Percentiles rank a stretch among this genome's conserved stretches.
Conservation (phyloP, 2,113 vertebrate species). For the Dasyornis broadbenti region DNA sequence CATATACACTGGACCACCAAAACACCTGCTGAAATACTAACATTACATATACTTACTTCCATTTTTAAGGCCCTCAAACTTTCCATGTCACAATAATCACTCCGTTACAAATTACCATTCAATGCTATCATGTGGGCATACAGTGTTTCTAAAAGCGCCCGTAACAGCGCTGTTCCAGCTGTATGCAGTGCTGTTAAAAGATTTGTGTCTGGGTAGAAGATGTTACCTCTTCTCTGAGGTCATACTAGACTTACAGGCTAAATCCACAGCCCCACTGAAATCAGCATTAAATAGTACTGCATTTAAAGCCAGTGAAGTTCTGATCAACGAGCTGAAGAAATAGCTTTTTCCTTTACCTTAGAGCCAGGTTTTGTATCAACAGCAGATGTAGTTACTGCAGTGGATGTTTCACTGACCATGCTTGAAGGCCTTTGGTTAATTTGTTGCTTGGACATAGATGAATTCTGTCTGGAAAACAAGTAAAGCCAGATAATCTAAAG, state of each 20-base stretch:
- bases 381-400: constrained; percentile 80
- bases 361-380: constrained; percentile 75
- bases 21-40: neutral
- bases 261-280: neutral
- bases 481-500: neutral
- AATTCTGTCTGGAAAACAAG: constrained; percentile 76
- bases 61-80: neutral
- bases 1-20: neutral
- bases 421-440: constrained; percentile 86
- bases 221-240: neutral
- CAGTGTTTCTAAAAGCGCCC: neutral
- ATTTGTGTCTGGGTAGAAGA: neutral
- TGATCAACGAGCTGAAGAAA: neutral
- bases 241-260: neutral
- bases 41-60: neutral
- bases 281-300: neutral
- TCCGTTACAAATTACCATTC: neutral
- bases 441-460: constrained; percentile 87
- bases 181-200: neutral
- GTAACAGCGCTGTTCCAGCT: neutral
- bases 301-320: neutral
- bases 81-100: neutral
- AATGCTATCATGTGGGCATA: neutral
- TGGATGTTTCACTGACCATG: constrained; percentile 90
- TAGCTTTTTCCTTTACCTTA: constrained; percentile 76